Percentiles rank a stretch among this genome's conserved stretches.
These are phyloP conservation scores for Pseudococcus viburni DNA, from an alignment of 2,888 invertebrate genomes.

Conservation along the genomic window DNA sequence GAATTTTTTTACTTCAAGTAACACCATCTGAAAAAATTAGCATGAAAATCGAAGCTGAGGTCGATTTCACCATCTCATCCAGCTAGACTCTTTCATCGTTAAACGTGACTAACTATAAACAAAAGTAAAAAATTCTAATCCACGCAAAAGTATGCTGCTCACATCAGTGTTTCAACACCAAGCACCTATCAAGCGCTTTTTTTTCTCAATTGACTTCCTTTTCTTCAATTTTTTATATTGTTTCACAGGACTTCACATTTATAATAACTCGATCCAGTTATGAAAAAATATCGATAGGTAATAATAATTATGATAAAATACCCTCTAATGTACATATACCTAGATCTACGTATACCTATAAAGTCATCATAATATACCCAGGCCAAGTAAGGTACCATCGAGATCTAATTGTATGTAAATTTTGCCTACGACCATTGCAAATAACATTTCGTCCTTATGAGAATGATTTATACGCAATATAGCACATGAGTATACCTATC, in stretches of 20 bases:
- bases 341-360: background rate
- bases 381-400: background rate
- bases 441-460: background rate
- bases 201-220: background rate
- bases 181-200: constrained; percentile 33
- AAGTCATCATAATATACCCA: background rate
- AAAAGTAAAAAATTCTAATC: background rate
- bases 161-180: constrained; percentile 20
- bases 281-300: background rate
- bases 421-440: background rate
- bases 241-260: constrained; percentile 18
- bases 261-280: background rate
- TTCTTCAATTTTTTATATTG: background rate
- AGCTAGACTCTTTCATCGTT: background rate
- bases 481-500: background rate
- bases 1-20: too few species aligned
- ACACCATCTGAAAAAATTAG: too few species aligned
- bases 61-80: too few species aligned
- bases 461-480: background rate
- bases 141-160: constrained; percentile 12
- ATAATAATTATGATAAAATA: background rate
- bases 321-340: background rate
- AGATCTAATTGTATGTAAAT: background rate
- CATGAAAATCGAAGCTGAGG: too few species aligned
- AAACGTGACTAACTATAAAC: background rate